Conservation (phyloP, 2,888 invertebrate species). For the Herminia tarsipennalis region DNA sequence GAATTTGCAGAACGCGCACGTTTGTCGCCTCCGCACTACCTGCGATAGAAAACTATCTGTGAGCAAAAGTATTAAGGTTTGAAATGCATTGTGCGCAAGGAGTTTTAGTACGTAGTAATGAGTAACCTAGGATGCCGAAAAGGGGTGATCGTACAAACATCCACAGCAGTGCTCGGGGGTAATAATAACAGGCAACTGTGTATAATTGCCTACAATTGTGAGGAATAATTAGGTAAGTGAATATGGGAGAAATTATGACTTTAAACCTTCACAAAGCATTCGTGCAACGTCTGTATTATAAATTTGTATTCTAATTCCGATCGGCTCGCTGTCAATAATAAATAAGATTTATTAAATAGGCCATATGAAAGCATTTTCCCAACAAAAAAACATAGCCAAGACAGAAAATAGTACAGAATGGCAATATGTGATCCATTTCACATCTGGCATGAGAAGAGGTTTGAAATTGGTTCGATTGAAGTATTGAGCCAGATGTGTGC, state of each 20-base stretch:
- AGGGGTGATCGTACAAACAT: conserved; percentile 14
- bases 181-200: neutral
- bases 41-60: conserved; percentile 21
- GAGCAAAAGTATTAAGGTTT: conserved; percentile 5
- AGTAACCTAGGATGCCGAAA: conserved; percentile 20
- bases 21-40: conserved; percentile 25
- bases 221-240: neutral
- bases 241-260: too few species aligned
- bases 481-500: conserved; percentile 18
- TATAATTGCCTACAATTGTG: neutral
- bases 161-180: conserved; percentile 3
- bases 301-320: too few species aligned
- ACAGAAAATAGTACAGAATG: neutral
- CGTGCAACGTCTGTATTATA: too few species aligned
- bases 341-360: too few species aligned
- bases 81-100: neutral
- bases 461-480: conserved; percentile 7
- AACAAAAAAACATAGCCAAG: too few species aligned
- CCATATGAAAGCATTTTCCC: neutral
- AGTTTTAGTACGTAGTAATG: conserved; percentile 14
- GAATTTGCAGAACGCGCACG: conserved; percentile 37
- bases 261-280: too few species aligned
- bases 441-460: conserved; percentile 2
- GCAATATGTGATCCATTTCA: conserved; percentile 5
- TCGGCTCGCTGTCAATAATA: too few species aligned